Evolutionary conservation across 2,113 vertebrate genomes (phyloP).

Genomic region (Passer montanus): DNA sequence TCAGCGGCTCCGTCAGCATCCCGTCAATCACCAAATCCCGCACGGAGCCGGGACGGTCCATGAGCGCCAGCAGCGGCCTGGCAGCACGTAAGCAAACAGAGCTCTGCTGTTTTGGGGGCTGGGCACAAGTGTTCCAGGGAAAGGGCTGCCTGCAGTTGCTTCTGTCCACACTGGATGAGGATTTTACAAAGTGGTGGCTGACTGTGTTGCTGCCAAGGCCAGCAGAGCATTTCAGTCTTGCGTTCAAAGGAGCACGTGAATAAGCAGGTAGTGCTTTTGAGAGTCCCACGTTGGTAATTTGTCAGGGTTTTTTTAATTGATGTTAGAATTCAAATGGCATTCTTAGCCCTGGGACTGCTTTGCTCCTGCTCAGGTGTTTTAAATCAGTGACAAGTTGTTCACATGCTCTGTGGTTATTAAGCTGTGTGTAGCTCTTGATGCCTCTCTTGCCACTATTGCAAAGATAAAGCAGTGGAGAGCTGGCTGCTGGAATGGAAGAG

Average conservation of each 20-base stretch:
- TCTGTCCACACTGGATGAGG: neutral
- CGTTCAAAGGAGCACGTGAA: neutral
- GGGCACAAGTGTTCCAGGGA: neutral
- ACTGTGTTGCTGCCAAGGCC: neutral
- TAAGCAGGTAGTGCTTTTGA: neutral
- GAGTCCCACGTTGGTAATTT: neutral
- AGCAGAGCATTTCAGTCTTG: neutral
- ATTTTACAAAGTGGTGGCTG: neutral
- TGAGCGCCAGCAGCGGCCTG: conserved; percentile 96
- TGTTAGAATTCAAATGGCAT: neutral
- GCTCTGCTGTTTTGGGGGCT: neutral
- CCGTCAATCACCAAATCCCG: conserved; percentile 94
- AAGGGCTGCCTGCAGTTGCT: neutral
- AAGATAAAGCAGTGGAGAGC: neutral
- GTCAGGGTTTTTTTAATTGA: neutral
- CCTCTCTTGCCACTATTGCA: neutral
- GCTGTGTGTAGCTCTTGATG: neutral
- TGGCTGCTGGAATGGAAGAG: neutral
- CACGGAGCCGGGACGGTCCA: conserved; percentile 91
- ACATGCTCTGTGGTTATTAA: neutral
- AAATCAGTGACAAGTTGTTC: neutral
- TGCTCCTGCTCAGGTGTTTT: neutral
- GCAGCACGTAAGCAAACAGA: conserved; percentile 87
- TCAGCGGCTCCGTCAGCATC: conserved; percentile 98
- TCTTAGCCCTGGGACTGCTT: neutral